Evolutionary conservation across 2,113 vertebrate species (phyloP).

Genomic region (Chloebia gouldiae): DNA sequence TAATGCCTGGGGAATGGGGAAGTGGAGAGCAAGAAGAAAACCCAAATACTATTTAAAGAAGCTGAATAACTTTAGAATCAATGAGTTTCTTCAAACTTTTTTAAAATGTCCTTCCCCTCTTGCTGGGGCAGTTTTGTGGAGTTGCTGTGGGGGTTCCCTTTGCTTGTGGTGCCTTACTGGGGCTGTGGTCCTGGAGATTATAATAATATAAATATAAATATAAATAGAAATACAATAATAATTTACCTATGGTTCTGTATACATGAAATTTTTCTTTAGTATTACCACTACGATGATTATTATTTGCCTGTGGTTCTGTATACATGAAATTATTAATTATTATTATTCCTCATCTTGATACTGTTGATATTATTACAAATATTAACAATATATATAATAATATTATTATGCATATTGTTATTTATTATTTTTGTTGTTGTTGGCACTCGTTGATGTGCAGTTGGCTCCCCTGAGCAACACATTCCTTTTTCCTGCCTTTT

Average conservation of each 20-base stretch:
- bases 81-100: neutral
- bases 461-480: neutral
- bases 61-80: neutral
- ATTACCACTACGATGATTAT: too few relatives aligned
- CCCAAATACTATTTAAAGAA: neutral
- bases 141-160: neutral
- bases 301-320: neutral
- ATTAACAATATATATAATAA: rapidly evolving
- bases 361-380: too few relatives aligned
- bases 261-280: too few relatives aligned
- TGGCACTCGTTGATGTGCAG: neutral
- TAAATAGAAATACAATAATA: neutral
- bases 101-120: neutral
- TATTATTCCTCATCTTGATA: neutral
- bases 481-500: neutral
- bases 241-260: neutral
- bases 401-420: neutral
- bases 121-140: rapidly evolving
- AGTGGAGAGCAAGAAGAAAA: neutral
- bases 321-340: neutral
- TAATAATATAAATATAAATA: neutral
- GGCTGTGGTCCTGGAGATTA: neutral
- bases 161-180: rapidly evolving
- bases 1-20: neutral
- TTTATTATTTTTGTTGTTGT: neutral